phyloP scores from a whole-genome alignment of 1,140 invertebrate genomes.

The Lasioglossum albipes region DNA sequence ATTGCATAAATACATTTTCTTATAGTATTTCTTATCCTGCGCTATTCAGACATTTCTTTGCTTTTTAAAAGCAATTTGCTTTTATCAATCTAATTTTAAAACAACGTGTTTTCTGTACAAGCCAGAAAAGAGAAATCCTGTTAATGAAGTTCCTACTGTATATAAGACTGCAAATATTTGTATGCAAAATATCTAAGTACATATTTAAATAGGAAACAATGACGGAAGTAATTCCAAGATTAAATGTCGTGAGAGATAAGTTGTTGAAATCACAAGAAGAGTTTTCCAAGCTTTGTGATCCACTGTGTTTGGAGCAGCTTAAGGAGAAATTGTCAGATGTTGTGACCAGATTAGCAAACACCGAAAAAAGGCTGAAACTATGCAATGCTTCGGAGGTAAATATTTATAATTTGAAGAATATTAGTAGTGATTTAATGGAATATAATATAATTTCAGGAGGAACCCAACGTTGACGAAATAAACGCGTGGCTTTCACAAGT shows the following conservation, averaged over 20 bases:
- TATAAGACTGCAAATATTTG: too few species aligned
- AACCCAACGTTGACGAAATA: slow-evolving; percentile 79
- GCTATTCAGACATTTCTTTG: too few species aligned
- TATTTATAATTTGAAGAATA: slow-evolving; percentile 19
- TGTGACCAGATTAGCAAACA: slow-evolving; percentile 70
- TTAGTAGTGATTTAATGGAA: not conserved
- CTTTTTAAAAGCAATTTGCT: too few species aligned
- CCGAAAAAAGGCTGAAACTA: slow-evolving; percentile 73
- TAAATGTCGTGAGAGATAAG: slow-evolving; percentile 83
- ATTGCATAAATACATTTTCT: too few species aligned
- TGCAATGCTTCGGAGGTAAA: slow-evolving; percentile 72
- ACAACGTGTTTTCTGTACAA: too few species aligned
- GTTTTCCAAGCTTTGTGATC: slow-evolving; percentile 85
- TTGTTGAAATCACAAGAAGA: slow-evolving; percentile 83
- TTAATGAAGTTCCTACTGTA: too few species aligned
- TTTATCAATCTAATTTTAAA: too few species aligned
- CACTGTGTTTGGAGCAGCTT: slow-evolving; percentile 83
- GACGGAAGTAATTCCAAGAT: slow-evolving; percentile 84
- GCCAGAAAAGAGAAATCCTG: too few species aligned
- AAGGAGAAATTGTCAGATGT: slow-evolving; percentile 81
- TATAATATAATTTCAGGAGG: slow-evolving; percentile 62
- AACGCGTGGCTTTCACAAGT: slow-evolving; percentile 79
- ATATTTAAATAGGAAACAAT: slow-evolving; percentile 79
- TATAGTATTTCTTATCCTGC: too few species aligned
- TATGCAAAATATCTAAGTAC: not conserved